Evolutionary conservation across 2,888 invertebrate genomes (phyloP).

Genomic region (Alentia gelatinosa): DNA sequence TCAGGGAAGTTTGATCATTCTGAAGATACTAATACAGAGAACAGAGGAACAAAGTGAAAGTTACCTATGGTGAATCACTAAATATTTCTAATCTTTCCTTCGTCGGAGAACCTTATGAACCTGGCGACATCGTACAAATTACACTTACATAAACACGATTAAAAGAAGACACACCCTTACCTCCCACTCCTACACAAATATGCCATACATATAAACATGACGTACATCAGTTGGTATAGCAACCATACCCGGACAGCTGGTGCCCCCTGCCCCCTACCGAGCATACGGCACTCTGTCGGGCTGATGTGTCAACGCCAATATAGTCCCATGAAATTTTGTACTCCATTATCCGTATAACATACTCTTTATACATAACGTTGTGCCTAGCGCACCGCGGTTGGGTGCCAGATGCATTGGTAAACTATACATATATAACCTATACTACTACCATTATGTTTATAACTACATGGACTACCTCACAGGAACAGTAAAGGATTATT

Average conservation of each 20-base stretch:
- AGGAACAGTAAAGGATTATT: slow-evolving; percentile 20
- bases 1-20: no score
- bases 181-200: no score
- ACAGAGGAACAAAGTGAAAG: no score
- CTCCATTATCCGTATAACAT: not conserved
- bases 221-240: not conserved
- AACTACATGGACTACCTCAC: slow-evolving; percentile 19
- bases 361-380: not conserved
- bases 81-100: no score
- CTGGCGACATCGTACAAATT: no score
- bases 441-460: not conserved
- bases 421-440: slow-evolving; percentile 17
- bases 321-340: not conserved
- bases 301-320: not conserved
- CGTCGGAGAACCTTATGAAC: no score
- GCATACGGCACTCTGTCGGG: no score
- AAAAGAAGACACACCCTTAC: not conserved
- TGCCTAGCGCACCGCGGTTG: not conserved
- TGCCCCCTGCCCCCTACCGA: no score
- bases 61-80: no score
- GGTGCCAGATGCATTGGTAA: not conserved
- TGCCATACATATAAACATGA: not conserved
- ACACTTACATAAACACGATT: no score
- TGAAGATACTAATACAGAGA: no score
- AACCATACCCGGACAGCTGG: not conserved